Evolutionary conservation across 2,888 invertebrate species (phyloP).

Genomic region (Drosophila lutescens): DNA sequence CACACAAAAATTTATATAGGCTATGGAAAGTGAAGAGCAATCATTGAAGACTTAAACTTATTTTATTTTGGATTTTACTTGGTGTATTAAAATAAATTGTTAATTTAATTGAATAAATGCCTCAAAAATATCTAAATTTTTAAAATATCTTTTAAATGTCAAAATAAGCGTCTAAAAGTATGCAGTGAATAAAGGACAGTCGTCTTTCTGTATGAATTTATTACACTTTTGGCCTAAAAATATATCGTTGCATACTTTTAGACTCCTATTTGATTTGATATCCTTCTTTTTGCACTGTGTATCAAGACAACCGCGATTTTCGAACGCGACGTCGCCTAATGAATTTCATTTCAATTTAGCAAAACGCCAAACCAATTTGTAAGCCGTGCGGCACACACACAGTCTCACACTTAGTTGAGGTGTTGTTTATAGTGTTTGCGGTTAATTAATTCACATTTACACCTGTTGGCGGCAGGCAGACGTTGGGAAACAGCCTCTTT

Average conservation of each 20-base stretch:
- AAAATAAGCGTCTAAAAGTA: no score
- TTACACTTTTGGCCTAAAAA: no score
- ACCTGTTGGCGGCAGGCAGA: slow-evolving; percentile 79
- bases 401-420: slow-evolving; percentile 40
- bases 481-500: slow-evolving; percentile 17
- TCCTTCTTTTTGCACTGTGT: slow-evolving; percentile 31
- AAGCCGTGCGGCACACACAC: slow-evolving; percentile 41
- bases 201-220: no score
- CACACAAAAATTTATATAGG: not conserved
- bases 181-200: no score
- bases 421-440: slow-evolving; percentile 82
- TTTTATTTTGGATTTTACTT: no score
- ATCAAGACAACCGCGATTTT: slow-evolving; percentile 40
- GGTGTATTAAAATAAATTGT: no score
- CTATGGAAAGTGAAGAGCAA: not conserved
- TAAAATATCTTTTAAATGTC: no score
- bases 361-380: slow-evolving; percentile 73
- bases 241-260: no score
- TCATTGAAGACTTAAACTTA: no score
- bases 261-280: not conserved
- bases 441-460: slow-evolving; percentile 84
- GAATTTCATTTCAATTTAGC: slow-evolving; percentile 75
- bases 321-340: slow-evolving; percentile 47
- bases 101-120: no score
- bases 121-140: no score